Evolutionary conservation across 2,113 vertebrate species (phyloP), one percentile per base, ranked within the genome.

Genomic region (Cheilinus undulatus): DNA sequence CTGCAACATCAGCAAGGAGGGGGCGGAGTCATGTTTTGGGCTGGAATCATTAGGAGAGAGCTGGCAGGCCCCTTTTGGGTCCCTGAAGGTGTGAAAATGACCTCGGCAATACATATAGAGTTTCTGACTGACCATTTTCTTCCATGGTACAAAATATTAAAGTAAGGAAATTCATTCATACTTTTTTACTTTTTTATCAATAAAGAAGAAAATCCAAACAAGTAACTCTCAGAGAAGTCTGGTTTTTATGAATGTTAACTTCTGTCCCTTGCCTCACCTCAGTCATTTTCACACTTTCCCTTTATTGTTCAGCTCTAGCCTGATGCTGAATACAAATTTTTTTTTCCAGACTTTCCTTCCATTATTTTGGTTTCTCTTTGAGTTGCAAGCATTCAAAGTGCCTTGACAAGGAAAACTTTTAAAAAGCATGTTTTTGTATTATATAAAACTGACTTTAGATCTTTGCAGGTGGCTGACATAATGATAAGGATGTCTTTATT

Each of bases 381-480:
- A 75, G 32, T 36, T 28, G 50, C 43, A 48, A 65, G 24, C 62
- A 58, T 43, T 68, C 38, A 38, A 20, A 60, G 28, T 30, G 14
- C 61, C 49, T n/a, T 5, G n/a, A 15, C 20, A 68, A 72, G 46
- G 9, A 61, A 64, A 67, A 8, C 38, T 59, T 59, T 50, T 30
- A 11, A 3, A 49, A 48, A 19, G 45, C 17, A 19, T 14, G 15
- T 5, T 56, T 20, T 28, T 65, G 14, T 36, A 30, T 15, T 34
- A 11, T 73, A 17, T 58, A 52, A 59, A 38, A 52, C 60, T 27
- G 53, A 56, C 15, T 71, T 60, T 46, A 46, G 66, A 68, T 57
- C 12, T 40, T 46, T 51, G 19, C 26, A 56, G 14, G 22, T 3
- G 43, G 53, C 30, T 42, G 50, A 26, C 27, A 28, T 57, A 42